A percentile compares a stretch with the other conserved stretches of the same genome.
Conservation (phyloP, 2,888 invertebrate species). For the Drosophila conformis region DNA sequence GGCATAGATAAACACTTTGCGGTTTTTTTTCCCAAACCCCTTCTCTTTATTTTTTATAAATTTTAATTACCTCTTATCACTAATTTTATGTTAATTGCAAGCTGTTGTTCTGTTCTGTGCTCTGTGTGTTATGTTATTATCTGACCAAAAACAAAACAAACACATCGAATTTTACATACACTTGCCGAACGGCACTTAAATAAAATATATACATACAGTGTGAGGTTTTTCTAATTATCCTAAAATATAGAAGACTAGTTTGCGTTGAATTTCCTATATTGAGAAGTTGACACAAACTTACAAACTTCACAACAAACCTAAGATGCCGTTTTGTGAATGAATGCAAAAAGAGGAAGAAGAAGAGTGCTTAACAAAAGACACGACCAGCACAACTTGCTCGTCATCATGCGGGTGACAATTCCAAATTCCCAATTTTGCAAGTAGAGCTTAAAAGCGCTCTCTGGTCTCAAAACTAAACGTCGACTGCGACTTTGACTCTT, state of each 20-base stretch:
- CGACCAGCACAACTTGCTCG: constrained; percentile 53
- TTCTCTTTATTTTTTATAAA: constrained; percentile 41
- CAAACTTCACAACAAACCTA: background rate
- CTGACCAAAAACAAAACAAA: constrained; percentile 33
- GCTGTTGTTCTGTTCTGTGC: constrained; percentile 56
- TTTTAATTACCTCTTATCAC: constrained; percentile 79
- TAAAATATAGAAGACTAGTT: background rate
- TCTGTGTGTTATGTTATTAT: constrained; percentile 38
- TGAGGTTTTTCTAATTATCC: background rate
- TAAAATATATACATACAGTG: background rate
- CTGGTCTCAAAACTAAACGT: constrained; percentile 30
- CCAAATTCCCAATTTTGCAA: constrained; percentile 40
- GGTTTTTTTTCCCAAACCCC: constrained; percentile 26
- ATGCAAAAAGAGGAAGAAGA: background rate
- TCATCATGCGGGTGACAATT: constrained; percentile 69
- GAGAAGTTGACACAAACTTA: background rate
- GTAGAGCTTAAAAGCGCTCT: constrained; percentile 22
- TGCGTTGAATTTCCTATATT: background rate
- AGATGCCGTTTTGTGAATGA: background rate
- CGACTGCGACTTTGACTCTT: constrained; percentile 8
- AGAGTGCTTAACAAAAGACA: constrained; percentile 47
- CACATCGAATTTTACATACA: background rate
- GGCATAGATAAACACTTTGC: constrained; percentile 61
- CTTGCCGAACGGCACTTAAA: background rate
- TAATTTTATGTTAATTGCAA: constrained; percentile 82